Percentiles rank a stretch among this genome's conserved stretches.
These are phyloP conservation scores for Platycercus adscitus DNA, from an alignment of 2,113 vertebrate genomes.

Conservation along the genomic window DNA sequence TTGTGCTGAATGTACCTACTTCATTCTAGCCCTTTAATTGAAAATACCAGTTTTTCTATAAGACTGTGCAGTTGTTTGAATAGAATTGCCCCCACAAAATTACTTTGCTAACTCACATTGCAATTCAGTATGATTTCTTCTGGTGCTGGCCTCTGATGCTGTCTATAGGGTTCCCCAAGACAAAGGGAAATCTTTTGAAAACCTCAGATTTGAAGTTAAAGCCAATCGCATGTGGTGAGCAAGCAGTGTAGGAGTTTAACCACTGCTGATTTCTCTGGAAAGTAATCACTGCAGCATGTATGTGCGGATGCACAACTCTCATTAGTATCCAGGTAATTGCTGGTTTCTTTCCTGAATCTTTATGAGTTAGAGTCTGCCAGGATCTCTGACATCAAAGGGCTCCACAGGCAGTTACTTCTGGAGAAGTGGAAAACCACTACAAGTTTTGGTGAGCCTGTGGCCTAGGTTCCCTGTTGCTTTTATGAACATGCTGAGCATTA, in stretches of 20 bases:
- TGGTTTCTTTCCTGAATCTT: neutral
- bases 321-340: neutral
- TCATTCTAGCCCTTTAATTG: neutral
- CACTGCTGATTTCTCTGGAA: neutral
- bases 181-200: neutral
- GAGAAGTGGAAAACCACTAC: neutral
- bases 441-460: neutral
- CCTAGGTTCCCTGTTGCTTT: neutral
- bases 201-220: neutral
- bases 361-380: neutral
- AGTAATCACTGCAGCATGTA: neutral
- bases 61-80: neutral
- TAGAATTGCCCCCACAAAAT: neutral
- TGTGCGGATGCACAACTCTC: neutral
- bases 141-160: accelerated
- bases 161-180: neutral
- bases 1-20: neutral
- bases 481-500: neutral
- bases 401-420: neutral
- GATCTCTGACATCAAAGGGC: neutral
- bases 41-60: neutral
- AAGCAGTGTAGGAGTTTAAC: neutral
- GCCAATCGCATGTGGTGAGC: neutral
- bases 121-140: neutral
- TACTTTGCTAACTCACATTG: neutral